These are phyloP conservation scores for Protomyctophum bolini DNA, from an alignment of 2,113 vertebrate species.

Conservation along the genomic window DNA sequence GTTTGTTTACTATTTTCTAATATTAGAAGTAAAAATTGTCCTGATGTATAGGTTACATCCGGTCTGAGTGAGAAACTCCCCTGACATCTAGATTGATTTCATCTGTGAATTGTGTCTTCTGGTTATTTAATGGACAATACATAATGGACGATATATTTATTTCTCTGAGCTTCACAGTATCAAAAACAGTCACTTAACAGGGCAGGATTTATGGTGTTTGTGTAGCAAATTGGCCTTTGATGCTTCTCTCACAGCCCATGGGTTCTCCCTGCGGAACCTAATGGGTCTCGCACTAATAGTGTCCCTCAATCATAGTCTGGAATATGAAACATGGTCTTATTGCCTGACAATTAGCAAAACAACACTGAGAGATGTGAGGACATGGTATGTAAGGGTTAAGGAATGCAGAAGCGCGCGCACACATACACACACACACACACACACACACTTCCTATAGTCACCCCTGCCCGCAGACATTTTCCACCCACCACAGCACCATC, in stretches of 20 bases:
- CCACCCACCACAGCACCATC: neutral
- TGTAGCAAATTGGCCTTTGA: slow-evolving; percentile 67
- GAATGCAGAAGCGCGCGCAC: neutral
- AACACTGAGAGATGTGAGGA: slow-evolving; percentile 12
- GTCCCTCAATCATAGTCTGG: slow-evolving; percentile 52
- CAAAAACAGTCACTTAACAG: slow-evolving; percentile 66
- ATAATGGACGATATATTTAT: slow-evolving; percentile 39
- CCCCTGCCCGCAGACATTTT: slow-evolving; percentile 8
- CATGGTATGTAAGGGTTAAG: neutral
- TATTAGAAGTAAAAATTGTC: no score
- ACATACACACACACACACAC: neutral
- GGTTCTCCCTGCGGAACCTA: slow-evolving; percentile 53
- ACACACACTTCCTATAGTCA: no score
- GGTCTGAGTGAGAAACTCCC: no score
- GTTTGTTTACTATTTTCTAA: no score
- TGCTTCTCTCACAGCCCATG: slow-evolving; percentile 52
- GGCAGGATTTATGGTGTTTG: slow-evolving; percentile 64
- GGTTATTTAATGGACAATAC: slow-evolving; percentile 51
- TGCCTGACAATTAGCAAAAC: slow-evolving; percentile 60
- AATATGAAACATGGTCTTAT: slow-evolving; percentile 47
- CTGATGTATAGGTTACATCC: no score
- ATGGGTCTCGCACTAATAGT: slow-evolving; percentile 54
- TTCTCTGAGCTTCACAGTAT: slow-evolving; percentile 32
- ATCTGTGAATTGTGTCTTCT: slow-evolving; percentile 31
- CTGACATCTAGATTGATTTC: slow-evolving; percentile 36